Conservation (phyloP, 2,797 vertebrate species). For the Chaetophractus vellerosus region DNA sequence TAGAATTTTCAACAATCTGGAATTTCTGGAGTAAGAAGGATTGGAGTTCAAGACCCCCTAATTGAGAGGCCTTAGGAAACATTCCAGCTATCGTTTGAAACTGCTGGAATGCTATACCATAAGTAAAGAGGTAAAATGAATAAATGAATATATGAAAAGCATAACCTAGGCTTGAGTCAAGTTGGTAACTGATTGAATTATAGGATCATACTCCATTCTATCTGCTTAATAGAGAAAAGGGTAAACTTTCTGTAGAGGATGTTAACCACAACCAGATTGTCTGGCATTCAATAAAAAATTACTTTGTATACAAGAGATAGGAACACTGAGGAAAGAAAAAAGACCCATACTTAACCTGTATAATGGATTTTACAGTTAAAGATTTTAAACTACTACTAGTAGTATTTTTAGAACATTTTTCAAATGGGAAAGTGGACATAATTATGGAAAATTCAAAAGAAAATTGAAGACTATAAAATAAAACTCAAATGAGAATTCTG, state of each 20-base stretch:
- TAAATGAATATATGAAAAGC: not conserved
- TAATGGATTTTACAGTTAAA: no score
- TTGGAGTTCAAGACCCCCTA: not conserved
- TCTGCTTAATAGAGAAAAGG: not conserved
- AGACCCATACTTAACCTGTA: no score
- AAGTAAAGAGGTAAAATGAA: not conserved
- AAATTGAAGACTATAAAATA: no score
- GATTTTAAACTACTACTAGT: no score
- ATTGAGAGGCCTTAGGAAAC: not conserved
- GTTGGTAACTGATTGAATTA: not conserved
- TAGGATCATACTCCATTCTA: not conserved
- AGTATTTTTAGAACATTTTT: no score
- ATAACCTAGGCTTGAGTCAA: not conserved
- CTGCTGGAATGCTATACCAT: not conserved
- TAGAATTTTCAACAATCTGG: not conserved
- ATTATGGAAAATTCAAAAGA: no score
- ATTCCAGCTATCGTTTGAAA: not conserved
- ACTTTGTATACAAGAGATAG: no score
- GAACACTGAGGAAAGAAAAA: no score
- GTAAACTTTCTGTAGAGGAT: not conserved
- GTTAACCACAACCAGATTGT: not conserved
- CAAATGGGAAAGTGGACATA: no score
- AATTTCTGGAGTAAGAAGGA: not conserved
- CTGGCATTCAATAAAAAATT: not conserved
- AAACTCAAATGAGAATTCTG: no score